Evolutionary conservation across 2,888 invertebrate genomes (phyloP), one percentile per base, ranked within the genome.

Genomic region (Netelia fuscicornis): DNA sequence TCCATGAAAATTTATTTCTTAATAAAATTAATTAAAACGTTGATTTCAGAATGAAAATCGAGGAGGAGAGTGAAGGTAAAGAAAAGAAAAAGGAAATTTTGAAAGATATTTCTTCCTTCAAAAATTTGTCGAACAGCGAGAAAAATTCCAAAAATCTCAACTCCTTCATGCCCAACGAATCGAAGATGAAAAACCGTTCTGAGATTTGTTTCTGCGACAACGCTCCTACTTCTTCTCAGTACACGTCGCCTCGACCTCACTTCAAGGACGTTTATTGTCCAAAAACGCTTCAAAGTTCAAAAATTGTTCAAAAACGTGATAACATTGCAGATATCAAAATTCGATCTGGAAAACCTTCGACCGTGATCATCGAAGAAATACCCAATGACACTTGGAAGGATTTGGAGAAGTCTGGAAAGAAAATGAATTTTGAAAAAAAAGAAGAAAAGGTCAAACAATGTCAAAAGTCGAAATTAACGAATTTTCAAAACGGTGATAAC

Each of bases 141-240:
- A 10, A 25, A 54, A 25, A 13, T 72, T 58, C 30, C 1, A 2
- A 58, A 30, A 52, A 23, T 11, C 2, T 13, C 23, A 11, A 48
- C 11, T 23, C 23, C 0, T 10, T 64, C 23, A n/a, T 17, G 11
- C 13, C 23, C n/a, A 13, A 20, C 30, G 25, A 54, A 70, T 25
- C 23, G 13, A 37, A n/a, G 1, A 30, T 5, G 17, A 52, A 71
- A 77, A 76, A 70, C 23, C 58, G 72, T 9, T 85, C 56, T 1
- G 74, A 82, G 65, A 82, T 91, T 78, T 92, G 92, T 76, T 90
- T 89, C 52, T 92, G 92, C 82, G 87, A 91, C 67, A 87, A 88
- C 76, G 90, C 90, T 9, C 91, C 91, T 13, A 87, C 91, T 8
- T 84, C 90, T 6, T 92, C 92, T 9, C 82, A 86, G 52, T 86